A percentile compares a stretch with the other conserved stretches of the same genome.
phyloP scores from a whole-genome alignment of 2,797 vertebrate genomes.

The Girardinus metallicus region DNA sequence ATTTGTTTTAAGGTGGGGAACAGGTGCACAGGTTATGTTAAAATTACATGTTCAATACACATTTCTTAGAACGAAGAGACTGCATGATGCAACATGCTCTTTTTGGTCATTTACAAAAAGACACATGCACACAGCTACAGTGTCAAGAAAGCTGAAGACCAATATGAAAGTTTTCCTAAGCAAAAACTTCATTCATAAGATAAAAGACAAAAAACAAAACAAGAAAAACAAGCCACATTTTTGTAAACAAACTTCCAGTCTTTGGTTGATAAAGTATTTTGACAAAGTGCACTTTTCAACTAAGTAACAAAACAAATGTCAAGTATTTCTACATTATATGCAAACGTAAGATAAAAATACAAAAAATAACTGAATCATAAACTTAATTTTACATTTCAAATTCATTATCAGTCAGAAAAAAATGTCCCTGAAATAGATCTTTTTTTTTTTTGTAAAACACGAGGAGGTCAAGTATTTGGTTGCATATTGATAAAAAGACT shows the following conservation, averaged over 20 bases:
- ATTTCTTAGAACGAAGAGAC: not conserved
- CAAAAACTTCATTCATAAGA: constrained; percentile 55
- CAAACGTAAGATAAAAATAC: not conserved
- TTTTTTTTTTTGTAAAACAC: constrained; percentile 10
- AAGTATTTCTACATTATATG: constrained; percentile 1
- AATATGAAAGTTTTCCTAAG: constrained; percentile 13
- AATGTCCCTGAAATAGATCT: not conserved
- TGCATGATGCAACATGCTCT: not conserved
- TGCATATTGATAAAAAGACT: not conserved
- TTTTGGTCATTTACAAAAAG: constrained; percentile 2
- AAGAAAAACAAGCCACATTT: constrained; percentile 24
- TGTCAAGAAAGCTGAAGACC: constrained; percentile 14
- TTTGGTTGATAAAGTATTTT: constrained; percentile 20
- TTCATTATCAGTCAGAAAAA: constrained; percentile 9
- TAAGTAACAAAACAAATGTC: constrained; percentile 13
- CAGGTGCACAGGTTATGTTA: not conserved
- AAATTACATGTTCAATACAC: constrained; percentile 6
- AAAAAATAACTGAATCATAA: constrained; percentile 1
- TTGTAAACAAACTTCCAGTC: constrained; percentile 45
- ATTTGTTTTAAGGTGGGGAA: constrained; percentile 56
- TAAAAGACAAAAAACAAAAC: constrained; percentile 45
- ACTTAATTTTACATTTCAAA: constrained; percentile 21
- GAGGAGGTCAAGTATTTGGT: not conserved
- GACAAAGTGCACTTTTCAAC: no score
- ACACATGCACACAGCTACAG: not conserved